These are phyloP conservation scores for Chloroceryle amazona DNA, from an alignment of 2,797 vertebrate genomes.

Conservation along the genomic window DNA sequence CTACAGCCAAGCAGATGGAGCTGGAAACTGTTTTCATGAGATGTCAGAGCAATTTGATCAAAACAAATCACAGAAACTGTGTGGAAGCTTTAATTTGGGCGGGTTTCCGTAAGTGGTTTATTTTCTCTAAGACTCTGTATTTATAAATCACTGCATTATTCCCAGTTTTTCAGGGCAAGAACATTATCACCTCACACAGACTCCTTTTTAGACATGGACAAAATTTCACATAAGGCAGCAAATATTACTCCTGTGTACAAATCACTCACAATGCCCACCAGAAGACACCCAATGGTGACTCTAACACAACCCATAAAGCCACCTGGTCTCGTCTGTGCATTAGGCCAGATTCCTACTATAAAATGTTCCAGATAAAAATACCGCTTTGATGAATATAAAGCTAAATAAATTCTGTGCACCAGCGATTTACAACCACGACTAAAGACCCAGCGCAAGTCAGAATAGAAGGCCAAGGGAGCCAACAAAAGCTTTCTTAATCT, in stretches of 20 bases:
- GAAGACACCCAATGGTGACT: accelerated
- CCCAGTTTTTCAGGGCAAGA: neutral
- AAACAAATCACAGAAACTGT: neutral
- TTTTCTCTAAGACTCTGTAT: neutral
- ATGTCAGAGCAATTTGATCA: neutral
- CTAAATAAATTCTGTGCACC: neutral
- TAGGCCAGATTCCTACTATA: neutral
- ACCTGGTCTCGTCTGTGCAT: accelerated
- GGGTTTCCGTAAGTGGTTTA: neutral
- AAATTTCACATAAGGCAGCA: accelerated
- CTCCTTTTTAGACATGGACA: accelerated
- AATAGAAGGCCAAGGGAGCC: neutral
- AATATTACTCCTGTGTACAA: accelerated
- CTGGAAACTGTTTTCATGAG: neutral
- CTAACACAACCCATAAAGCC: neutral
- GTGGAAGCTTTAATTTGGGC: neutral
- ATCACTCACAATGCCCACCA: neutral
- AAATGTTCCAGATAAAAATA: accelerated
- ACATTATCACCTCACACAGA: neutral
- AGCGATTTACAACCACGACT: accelerated
- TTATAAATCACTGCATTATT: neutral
- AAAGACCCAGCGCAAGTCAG: neutral
- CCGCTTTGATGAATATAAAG: neutral
- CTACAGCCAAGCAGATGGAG: neutral
- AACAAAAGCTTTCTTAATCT: constrained; percentile 2